Base-by-base conservation (phyloP, 2,888 invertebrate genomes). In the Tricholauxania praeusta region DNA sequence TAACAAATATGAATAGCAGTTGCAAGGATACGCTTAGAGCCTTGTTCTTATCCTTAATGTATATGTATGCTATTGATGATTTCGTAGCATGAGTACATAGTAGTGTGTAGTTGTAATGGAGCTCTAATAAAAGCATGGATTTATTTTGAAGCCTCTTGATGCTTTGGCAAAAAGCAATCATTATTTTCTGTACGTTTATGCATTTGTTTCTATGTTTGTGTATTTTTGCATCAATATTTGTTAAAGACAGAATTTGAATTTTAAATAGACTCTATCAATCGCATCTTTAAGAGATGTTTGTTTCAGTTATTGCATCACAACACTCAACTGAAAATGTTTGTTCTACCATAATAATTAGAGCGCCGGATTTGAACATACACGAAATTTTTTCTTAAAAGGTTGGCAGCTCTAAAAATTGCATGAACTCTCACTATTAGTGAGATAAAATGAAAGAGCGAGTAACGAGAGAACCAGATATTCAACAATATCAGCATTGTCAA, bases 171-270 rank as follows among this genome's bases (percentile, higher is more conserved):
- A 51, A 67, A 39, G 48, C 47, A 55, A 67, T 55, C 22, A 15
- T 66, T 52, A 17, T 39, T 47, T 65, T 51, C 19, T 65, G 39
- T 22, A 17, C 15, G 17, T 10, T 32, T 49, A 48, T 17, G 12
- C 12, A 48, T 19, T 8, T 68, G 49, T 49, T 14, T 68, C 22
- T 22, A 4, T 49, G 59, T 32, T n/a, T 62, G 60, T 62, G 60
- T 32, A 53, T 66, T 15, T 28, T 28, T 12, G 53, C 15, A 53
- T 70, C 63, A 70, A 70, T 70, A 63, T 70, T 70, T 70, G 53
- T 53, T 39, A 32, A 70, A 62, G 47, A 70, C 63, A 63, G 70
- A 70, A 63, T 70, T 70, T 63, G 63, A 70, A 70, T 70, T 49
- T 53, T 70, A 69, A 63, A 63, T 68, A 48, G 59, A 68, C 68